These are phyloP conservation scores for Drosophila orosa DNA, from an alignment of 1,140 invertebrate species.

Conservation along the genomic window DNA sequence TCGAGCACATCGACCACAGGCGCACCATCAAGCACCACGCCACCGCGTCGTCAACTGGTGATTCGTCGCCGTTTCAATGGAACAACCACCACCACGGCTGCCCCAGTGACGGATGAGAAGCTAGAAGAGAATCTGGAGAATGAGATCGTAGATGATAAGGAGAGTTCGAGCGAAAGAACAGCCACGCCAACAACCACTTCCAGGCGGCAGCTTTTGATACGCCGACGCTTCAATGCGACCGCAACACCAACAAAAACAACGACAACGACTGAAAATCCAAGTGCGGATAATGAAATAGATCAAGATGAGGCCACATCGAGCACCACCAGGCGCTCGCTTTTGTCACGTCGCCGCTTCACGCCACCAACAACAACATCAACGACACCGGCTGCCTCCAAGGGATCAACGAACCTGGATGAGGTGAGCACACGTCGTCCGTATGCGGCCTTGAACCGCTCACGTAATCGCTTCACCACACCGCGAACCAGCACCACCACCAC, in stretches of 20 bases:
- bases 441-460: constrained; percentile 52
- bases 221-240: constrained; percentile 36
- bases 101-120: background rate
- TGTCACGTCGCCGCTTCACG: constrained; percentile 39
- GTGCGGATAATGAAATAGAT: constrained; percentile 29
- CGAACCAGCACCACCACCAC: constrained; percentile 27
- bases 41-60: constrained; percentile 27
- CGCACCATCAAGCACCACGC: background rate
- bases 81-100: constrained; percentile 18
- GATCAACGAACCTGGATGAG: constrained; percentile 30
- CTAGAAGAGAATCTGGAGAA: constrained; percentile 25
- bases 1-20: background rate
- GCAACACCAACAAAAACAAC: constrained; percentile 17
- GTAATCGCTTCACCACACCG: constrained; percentile 46
- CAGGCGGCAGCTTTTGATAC: constrained; percentile 44
- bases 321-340: constrained; percentile 10
- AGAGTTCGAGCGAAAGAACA: constrained; percentile 8
- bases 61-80: constrained; percentile 46
- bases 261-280: constrained; percentile 22
- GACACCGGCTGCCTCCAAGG: constrained; percentile 1
- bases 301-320: constrained; percentile 1
- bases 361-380: constrained; percentile 30
- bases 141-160: constrained; percentile 4
- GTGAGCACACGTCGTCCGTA: constrained; percentile 59
- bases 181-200: constrained; percentile 7